Base-by-base conservation (phyloP, 2,113 vertebrate genomes). In the Marmota monax region DNA sequence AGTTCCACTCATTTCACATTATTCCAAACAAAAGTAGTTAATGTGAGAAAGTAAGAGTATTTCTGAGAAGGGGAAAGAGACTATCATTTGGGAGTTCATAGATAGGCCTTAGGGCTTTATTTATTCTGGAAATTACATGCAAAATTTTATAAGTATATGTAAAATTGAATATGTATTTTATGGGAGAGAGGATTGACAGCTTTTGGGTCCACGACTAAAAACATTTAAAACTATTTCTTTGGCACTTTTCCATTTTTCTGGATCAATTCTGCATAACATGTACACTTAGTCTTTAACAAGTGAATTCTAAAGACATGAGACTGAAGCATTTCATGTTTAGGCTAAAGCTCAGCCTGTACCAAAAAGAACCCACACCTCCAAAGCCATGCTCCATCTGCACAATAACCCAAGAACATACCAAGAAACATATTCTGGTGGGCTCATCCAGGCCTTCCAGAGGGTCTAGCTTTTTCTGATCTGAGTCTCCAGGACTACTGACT, bases 351-450 rank as follows among this genome's bases (percentile, higher is more conserved):
- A 45, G 53, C 63, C 25, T 2, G 13, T 65, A 61, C 8, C 69
- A 65, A 94, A 79, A 45, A 96, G 29, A 69, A 85, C 10, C n/a
- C 51, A 48, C 5, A 69, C 37, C 37, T 61, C 2, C 32, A 29
- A 94, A 61, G 10, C 67, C 34, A 17, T 79, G 56, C 37, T 39
- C 27, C 16, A 48, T 1, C 11, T 37, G 23, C 8, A 23, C 0
- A 12, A 23, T 32, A 53, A 61, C 77, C 39, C 65, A 65, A 61
- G 37, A 92, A 96, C 95, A 89, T 98, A 99, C 99, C 99, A 99
- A 98, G 98, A 99, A 99, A 96, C 99, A 99, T 97, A 99, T 99
- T 98, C 99, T 99, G 72, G 99, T 99, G 97, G 99, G 99, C 98
- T 99, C 99, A 56, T 99, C 99, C 78, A 99, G 98, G 83, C 99